Conservation (phyloP, 2,113 vertebrate species). For the Sylvicapra grimmia region DNA sequence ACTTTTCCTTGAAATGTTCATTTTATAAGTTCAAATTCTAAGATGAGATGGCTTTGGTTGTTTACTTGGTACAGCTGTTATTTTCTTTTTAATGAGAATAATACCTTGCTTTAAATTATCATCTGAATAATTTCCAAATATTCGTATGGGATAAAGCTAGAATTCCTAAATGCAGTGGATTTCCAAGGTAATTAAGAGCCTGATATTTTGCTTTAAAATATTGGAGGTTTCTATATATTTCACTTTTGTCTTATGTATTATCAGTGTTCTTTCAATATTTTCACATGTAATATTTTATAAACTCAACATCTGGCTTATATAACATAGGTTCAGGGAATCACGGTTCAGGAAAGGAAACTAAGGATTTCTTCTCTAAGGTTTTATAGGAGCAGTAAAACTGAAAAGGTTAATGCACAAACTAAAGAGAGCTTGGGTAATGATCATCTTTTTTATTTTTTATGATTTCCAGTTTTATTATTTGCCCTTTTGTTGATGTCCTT, state of each 20-base stretch:
- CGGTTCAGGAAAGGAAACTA: background rate
- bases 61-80: background rate
- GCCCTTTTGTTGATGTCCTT: background rate
- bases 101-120: background rate
- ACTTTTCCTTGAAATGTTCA: background rate
- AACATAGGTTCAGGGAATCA: background rate
- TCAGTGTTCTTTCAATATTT: background rate
- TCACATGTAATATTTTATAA: background rate
- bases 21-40: conserved; percentile 17
- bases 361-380: background rate
- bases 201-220: conserved; percentile 37
- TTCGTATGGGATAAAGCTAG: background rate
- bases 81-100: background rate
- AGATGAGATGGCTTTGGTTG: background rate
- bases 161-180: background rate
- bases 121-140: background rate
- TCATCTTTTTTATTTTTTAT: background rate
- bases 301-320: background rate
- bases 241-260: background rate
- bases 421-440: background rate
- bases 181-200: conserved; percentile 33
- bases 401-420: background rate
- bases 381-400: background rate
- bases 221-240: background rate
- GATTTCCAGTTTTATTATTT: conserved; percentile 8